These are phyloP conservation scores for Falco cherrug DNA, from an alignment of 2,797 vertebrate species.

Conservation along the genomic window DNA sequence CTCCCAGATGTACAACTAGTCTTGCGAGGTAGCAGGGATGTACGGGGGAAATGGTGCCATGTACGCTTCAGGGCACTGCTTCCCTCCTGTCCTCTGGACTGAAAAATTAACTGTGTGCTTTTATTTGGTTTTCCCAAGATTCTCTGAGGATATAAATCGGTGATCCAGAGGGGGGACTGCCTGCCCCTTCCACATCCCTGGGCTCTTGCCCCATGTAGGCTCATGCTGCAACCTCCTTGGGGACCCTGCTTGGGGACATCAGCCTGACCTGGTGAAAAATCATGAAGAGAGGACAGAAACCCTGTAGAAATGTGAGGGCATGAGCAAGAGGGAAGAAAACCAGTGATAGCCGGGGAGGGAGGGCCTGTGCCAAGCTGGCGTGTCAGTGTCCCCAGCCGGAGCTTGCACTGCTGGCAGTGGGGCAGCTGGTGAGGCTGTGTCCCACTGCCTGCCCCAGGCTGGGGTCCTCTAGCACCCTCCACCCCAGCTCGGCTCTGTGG, in stretches of 20 bases:
- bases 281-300: background rate
- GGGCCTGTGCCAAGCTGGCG: rapidly evolving
- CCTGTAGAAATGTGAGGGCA: background rate
- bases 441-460: background rate
- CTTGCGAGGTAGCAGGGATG: background rate
- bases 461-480: background rate
- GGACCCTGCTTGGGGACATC: background rate
- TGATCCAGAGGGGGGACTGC: rapidly evolving
- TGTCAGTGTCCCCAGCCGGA: rapidly evolving
- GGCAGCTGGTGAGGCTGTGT: background rate
- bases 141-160: background rate
- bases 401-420: background rate
- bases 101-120: background rate
- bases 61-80: rapidly evolving
- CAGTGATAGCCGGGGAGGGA: background rate
- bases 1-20: background rate
- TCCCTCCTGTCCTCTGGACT: background rate
- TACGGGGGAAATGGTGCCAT: rapidly evolving
- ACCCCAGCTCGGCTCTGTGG: background rate
- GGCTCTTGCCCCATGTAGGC: background rate
- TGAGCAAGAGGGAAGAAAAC: background rate
- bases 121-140: too few relatives aligned
- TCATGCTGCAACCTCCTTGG: background rate
- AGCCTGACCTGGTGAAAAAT: background rate
- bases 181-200: background rate